phyloP scores from a whole-genome alignment of 2,113 vertebrate genomes.

The Oreotrochilus melanogaster region DNA sequence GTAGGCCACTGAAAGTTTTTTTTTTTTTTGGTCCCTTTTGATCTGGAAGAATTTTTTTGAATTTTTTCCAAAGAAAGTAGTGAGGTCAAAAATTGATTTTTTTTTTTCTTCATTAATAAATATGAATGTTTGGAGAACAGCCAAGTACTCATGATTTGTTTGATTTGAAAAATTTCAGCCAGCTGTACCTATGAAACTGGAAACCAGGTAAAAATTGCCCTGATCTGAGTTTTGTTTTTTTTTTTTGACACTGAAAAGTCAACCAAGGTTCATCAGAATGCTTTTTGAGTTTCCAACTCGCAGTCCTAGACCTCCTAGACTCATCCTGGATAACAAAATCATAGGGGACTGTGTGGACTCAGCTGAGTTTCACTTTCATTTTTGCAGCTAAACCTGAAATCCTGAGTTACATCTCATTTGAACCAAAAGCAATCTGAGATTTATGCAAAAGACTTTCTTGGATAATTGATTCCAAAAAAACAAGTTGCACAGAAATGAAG shows the following conservation, averaged over 20 bases:
- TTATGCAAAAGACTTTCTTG: not conserved
- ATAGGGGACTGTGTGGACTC: not conserved
- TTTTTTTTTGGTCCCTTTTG: not conserved
- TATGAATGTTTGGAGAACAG: slow-evolving; percentile 3
- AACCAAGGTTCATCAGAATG: not conserved
- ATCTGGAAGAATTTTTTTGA: not conserved
- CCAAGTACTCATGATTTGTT: not conserved
- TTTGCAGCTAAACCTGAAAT: not conserved
- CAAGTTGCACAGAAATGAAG: not conserved
- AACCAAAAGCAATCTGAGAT: not conserved
- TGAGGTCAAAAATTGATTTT: not conserved
- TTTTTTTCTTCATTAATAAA: not conserved
- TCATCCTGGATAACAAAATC: not conserved
- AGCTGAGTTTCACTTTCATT: slow-evolving; percentile 27
- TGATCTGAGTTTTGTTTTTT: not conserved
- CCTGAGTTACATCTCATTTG: accelerated
- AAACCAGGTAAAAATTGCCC: slow-evolving; percentile 52
- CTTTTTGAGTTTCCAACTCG: not conserved
- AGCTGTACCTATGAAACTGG: slow-evolving; percentile 47
- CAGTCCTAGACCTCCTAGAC: not conserved
- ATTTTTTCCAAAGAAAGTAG: slow-evolving; percentile 9
- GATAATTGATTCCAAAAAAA: not conserved
- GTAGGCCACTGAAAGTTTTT: not conserved
- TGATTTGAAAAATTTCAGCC: slow-evolving; percentile 41
- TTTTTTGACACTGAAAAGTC: not conserved